phyloP scores from a whole-genome alignment of 1,140 invertebrate genomes.

The Linepithema humile region DNA sequence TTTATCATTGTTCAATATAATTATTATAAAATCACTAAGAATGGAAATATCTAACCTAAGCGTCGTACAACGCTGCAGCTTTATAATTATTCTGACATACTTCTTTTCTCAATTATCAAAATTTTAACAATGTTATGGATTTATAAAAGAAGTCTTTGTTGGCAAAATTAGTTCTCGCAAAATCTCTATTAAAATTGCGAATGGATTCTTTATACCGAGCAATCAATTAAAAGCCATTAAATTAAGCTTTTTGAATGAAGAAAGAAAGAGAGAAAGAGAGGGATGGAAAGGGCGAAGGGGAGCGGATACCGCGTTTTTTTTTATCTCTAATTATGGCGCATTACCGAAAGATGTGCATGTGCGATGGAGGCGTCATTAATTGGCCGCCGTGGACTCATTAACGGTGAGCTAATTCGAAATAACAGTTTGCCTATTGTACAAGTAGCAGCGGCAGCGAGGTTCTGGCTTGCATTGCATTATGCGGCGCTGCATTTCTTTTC shows the following conservation, averaged over 20 bases:
- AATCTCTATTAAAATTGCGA: slow-evolving; percentile 8
- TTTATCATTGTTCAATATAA: neutral
- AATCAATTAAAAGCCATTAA: slow-evolving; percentile 44
- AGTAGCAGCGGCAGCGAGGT: neutral
- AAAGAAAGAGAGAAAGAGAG: slow-evolving; percentile 17
- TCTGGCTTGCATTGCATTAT: slow-evolving; percentile 25
- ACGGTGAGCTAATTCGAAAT: slow-evolving; percentile 67
- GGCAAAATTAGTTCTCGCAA: neutral
- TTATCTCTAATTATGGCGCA: slow-evolving; percentile 54
- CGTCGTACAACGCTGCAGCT: neutral
- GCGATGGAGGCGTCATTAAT: slow-evolving; percentile 45
- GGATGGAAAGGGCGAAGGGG: neutral
- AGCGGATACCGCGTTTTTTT: slow-evolving; percentile 31
- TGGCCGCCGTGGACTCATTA: slow-evolving; percentile 52
- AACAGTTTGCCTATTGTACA: slow-evolving; percentile 62
- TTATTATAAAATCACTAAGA: neutral
- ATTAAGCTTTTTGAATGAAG: slow-evolving; percentile 26
- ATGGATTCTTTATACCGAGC: neutral
- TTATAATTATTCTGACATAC: slow-evolving; percentile 1
- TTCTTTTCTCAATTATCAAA: neutral
- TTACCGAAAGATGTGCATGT: slow-evolving; percentile 32
- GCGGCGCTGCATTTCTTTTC: slow-evolving; percentile 62
- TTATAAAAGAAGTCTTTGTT: slow-evolving; percentile 20
- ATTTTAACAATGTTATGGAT: slow-evolving; percentile 3
- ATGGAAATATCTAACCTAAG: neutral